Evolutionary conservation across 2,113 vertebrate species (phyloP), one percentile per base, ranked within the genome.

Genomic region (Pygoscelis antarcticus): DNA sequence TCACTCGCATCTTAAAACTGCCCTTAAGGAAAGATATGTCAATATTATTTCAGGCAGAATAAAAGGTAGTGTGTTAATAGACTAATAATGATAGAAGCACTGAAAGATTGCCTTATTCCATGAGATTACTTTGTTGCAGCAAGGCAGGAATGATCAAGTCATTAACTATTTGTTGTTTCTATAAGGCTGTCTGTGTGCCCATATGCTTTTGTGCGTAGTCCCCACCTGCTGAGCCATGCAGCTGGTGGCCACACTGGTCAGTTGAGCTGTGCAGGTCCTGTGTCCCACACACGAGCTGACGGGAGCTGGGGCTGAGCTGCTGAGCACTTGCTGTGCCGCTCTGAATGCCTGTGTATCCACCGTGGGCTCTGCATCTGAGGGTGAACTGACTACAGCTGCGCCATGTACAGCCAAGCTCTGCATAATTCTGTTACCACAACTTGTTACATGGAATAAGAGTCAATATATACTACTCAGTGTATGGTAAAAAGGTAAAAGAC

Each of bases 171-270:
- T 46, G 10, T 26, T 30, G 52, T 52, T 83, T 71, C 32, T 38
- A 0, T 5, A 8, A 62, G 42, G 70, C 27, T 61, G 6, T 38
- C 25, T 58, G 71, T 55, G 83, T 74, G 70, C 70, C 70, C 5
- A 0, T 1, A 4, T 23, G 54, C 40, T 61, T 22, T 3, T 15
- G 38, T 20, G 70, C 4, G 0, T 7, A 1, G 38, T 16, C 38
- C 34, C 23, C 9, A 2, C 10, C 36, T 36, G 42, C 61, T 34
- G 13, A 46, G 52, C 18, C 19, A 14, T 2, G 3, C 13, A 15
- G 74, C 75, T 62, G 55, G 47, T 89, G 80, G 32, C 66, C 42
- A 4, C 1, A 0, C 36, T 47, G 80, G 16, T 30, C 60, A 15
- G 10, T 16, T 0, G 9, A 26, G 29, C 66, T 44, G 57, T 32